A percentile compares a stretch with the other conserved stretches of the same genome.
phyloP scores from a whole-genome alignment of 2,888 invertebrate genomes.

The Caenorhabditis drosophilae region DNA sequence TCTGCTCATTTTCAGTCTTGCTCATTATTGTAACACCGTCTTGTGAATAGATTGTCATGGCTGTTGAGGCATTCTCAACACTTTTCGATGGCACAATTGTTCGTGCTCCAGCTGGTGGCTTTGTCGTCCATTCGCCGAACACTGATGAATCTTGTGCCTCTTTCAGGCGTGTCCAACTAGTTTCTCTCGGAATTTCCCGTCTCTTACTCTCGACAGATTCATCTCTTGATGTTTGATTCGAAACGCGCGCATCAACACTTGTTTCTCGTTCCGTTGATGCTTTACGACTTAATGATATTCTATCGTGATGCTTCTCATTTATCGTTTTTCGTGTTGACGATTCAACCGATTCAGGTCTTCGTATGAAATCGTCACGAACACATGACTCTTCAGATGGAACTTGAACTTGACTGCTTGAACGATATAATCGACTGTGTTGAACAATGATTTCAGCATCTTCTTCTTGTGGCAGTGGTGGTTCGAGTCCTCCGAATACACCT shows the following conservation, averaged over 20 bases:
- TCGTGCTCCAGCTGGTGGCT: not conserved
- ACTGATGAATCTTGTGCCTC: not conserved
- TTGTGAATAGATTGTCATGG: slow-evolving; percentile 5
- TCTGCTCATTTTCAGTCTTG: slow-evolving; percentile 22
- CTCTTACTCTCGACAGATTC: slow-evolving; percentile 13
- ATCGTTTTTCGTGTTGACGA: slow-evolving; percentile 8
- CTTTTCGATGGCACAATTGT: not conserved
- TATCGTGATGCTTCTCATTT: slow-evolving; percentile 6
- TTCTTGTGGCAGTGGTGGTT: slow-evolving; percentile 19
- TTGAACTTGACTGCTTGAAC: slow-evolving; percentile 21
- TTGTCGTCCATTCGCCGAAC: slow-evolving; percentile 1
- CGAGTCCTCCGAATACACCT: slow-evolving; percentile 28
- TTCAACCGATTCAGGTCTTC: slow-evolving; percentile 15
- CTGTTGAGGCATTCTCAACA: slow-evolving; percentile 1
- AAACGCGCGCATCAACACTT: slow-evolving; percentile 19
- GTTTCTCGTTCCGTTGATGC: slow-evolving; percentile 20
- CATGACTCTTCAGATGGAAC: slow-evolving; percentile 25
- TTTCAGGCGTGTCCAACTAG: not conserved
- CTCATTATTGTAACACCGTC: slow-evolving; percentile 20
- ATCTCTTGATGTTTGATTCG: not conserved
- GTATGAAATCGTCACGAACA: not conserved
- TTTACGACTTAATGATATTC: slow-evolving; percentile 16
- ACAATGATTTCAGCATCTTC: slow-evolving; percentile 24
- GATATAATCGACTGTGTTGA: slow-evolving; percentile 17
- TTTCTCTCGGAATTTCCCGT: slow-evolving; percentile 9